These are phyloP conservation scores for Phaedon cochleariae DNA, from an alignment of 2,888 invertebrate species.

Conservation along the genomic window DNA sequence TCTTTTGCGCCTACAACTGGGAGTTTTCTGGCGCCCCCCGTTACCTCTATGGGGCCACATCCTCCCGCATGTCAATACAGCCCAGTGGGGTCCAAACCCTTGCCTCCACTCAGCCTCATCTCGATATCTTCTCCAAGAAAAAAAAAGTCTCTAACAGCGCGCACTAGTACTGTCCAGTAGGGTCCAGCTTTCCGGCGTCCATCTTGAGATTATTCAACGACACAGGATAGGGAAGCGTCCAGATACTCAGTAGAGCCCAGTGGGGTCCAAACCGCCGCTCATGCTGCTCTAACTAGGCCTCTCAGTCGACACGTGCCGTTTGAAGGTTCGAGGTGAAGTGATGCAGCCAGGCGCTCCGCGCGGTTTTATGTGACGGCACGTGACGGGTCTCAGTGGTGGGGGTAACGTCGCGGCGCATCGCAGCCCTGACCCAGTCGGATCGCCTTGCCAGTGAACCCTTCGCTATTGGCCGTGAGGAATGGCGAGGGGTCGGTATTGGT, in stretches of 20 bases:
- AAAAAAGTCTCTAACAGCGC: slow-evolving; percentile 4
- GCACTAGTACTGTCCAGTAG: slow-evolving; percentile 58
- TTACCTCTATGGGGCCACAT: slow-evolving; percentile 61
- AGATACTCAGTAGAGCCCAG: background rate
- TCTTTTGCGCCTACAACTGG: slow-evolving; percentile 62
- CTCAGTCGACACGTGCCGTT: background rate
- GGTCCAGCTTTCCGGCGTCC: slow-evolving; percentile 61
- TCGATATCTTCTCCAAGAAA: slow-evolving; percentile 20
- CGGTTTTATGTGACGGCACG: slow-evolving; percentile 50
- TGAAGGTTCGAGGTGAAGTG: background rate
- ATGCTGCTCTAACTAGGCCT: no score
- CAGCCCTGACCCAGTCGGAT: slow-evolving; percentile 62
- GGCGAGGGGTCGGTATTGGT: slow-evolving; percentile 19
- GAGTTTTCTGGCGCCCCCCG: slow-evolving; percentile 62
- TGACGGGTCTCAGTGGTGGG: slow-evolving; percentile 51
- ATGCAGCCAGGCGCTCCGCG: slow-evolving; percentile 38
- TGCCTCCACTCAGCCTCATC: slow-evolving; percentile 44
- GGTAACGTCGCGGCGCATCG: slow-evolving; percentile 55
- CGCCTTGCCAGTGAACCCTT: slow-evolving; percentile 59
- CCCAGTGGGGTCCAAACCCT: slow-evolving; percentile 60
- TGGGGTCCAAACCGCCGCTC: no score
- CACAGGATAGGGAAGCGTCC: background rate
- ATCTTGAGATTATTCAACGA: slow-evolving; percentile 43
- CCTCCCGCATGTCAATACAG: slow-evolving; percentile 54
- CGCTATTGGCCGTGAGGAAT: no score